phyloP scores from a whole-genome alignment of 2,113 vertebrate genomes.

The Salvator merianae region DNA sequence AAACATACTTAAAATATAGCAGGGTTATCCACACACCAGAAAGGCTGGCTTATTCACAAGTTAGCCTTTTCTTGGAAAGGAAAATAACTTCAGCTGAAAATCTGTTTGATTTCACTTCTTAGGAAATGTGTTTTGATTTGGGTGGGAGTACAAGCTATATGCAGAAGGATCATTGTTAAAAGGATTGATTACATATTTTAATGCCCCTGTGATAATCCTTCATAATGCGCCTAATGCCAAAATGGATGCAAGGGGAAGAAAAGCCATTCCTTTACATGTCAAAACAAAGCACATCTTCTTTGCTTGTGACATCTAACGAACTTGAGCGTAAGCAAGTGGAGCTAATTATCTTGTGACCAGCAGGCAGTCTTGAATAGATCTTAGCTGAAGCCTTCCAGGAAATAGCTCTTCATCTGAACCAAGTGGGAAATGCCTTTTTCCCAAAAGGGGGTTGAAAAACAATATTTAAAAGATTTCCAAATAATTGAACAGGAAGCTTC shows the following conservation, averaged over 20 bases:
- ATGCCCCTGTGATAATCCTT: slow-evolving; percentile 57
- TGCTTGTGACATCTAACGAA: slow-evolving; percentile 47
- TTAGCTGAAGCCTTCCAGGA: slow-evolving; percentile 52
- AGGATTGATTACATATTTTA: slow-evolving; percentile 70
- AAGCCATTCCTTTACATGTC: slow-evolving; percentile 41
- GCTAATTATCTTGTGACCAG: slow-evolving; percentile 67
- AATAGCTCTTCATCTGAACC: slow-evolving; percentile 57
- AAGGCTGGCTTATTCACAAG: not conserved
- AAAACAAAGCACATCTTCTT: slow-evolving; percentile 53
- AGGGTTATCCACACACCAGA: not conserved
- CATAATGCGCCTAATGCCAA: slow-evolving; percentile 61
- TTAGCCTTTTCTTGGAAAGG: not conserved
- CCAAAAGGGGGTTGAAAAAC: slow-evolving; percentile 33
- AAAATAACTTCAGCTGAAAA: slow-evolving; percentile 2
- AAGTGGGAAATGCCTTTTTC: slow-evolving; percentile 53
- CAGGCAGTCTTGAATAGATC: slow-evolving; percentile 62
- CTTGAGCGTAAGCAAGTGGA: slow-evolving; percentile 45
- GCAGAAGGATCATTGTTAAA: slow-evolving; percentile 68
- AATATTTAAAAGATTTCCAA: slow-evolving; percentile 62
- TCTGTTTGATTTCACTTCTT: not conserved
- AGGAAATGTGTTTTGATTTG: slow-evolving; percentile 14
- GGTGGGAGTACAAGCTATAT: not conserved
- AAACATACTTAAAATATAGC: not conserved
- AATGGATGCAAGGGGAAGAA: slow-evolving; percentile 52
- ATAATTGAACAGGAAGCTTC: slow-evolving; percentile 60